Evolutionary conservation across 2,797 vertebrate genomes (phyloP), one percentile per base, ranked within the genome.

Genomic region (Martes flavigula): DNA sequence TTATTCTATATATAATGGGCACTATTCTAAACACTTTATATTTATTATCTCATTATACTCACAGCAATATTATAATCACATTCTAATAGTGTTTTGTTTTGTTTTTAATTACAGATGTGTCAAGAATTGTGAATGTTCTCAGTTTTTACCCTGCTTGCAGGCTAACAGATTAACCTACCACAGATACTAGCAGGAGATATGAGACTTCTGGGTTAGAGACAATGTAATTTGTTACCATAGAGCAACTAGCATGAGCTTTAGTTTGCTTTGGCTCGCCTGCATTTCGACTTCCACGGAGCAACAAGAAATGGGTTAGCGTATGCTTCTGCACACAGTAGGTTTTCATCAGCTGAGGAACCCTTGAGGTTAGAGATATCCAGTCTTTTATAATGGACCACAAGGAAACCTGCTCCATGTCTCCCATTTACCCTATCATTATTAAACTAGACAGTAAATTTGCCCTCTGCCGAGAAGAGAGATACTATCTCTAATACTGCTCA

Each of bases 41-140:
- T 94, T 90, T 92, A 90, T 96, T 91, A 82, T 79, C 30, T 89
- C 32, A 62, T 51, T 86, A 89, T 21, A 68, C 9, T 60, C 62
- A 82, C 2, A 73, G 18, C 4, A 60, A 91, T 82, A 78, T 48
- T 90, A 81, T 73, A 60, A 64, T 70, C 62, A 93, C 2, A 62
- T 62, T 62, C 60, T 62, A 62, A 46, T 54, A 79, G 25, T 25
- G 18, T 88, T 58, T 30, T 30, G 4, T 30, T 15, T 64, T 89
- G 64, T 62, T 84, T 92, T 91, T 87, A 84, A 84, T 84, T 93
- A 79, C 4, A 21, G 10, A 62, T 43, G 0, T 91, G 20, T 89
- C 11, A 48, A 88, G 62, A 82, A 77, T 4, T 85, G 25, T 89
- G 56, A 95, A 82, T 56, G 20, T 40, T 89, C 38, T 97, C 40